Base-by-base conservation (phyloP, 2,113 vertebrate species). In the Thamnophis sirtalis region DNA sequence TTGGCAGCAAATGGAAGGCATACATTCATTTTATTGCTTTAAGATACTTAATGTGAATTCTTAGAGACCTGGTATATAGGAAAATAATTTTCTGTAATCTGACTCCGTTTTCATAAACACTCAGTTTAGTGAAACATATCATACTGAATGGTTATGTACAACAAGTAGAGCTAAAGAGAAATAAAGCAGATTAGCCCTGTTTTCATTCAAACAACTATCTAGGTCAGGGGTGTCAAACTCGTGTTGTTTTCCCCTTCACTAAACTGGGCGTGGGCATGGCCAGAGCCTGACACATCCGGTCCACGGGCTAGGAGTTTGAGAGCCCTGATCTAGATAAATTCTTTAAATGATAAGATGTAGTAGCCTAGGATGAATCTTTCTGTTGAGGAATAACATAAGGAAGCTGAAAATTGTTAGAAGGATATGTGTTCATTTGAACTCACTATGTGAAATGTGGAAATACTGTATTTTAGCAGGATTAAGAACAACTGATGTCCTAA, bases 51-150 rank as follows among this genome's bases (percentile, higher is more conserved):
- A 87, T 54, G 94, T 91, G 92, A 93, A 88, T 95, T 87, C 84
- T 94, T 92, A 73, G 86, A 93, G 86, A 90, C 86, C 53, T 86
- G 86, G 33, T 91, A 91, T 24, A 22, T 63, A 21, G 7, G 26
- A 21, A 19, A 89, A 94, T 89, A 90, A 93, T 95, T 95, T 91
- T 55, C 50, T 92, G 50, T 95, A 92, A 93, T 93, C 91, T 92
- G 91, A 84, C 43, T 95, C 93, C 63, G 73, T 92, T 94, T 96
- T 85, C 89, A 90, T 94, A 91, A 91, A 50, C 94, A 89, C 85
- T 85, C 68, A 93, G 50, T 17, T 91, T 93, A 92, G 68, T 95
- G 89, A 94, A 92, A 95, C 85, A 33, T 94, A 89, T 93, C 90
- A 84, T 88, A 91, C 86, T 84, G 33, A 86, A 53, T 55, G 89